These are phyloP conservation scores for Cepaea nemoralis DNA, from an alignment of 1,140 invertebrate genomes.

Conservation along the genomic window DNA sequence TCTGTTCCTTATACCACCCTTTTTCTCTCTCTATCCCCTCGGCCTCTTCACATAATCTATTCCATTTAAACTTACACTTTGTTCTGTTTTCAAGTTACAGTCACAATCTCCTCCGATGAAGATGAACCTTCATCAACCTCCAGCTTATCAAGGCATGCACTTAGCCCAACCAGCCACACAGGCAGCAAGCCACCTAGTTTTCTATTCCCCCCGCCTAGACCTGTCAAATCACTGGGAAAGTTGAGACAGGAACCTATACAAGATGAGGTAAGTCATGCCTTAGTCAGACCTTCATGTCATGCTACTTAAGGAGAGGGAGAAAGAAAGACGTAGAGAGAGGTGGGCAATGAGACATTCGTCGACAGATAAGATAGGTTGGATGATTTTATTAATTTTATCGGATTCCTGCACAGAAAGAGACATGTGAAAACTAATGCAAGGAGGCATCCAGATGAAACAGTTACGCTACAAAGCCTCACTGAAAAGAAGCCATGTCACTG, in stretches of 20 bases:
- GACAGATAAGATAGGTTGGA: no score
- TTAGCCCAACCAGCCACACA: not conserved
- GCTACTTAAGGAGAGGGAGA: no score
- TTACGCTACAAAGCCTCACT: no score
- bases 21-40: not conserved
- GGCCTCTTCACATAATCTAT: no score
- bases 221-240: conserved; percentile 33
- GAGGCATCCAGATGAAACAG: no score
- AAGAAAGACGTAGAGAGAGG: no score
- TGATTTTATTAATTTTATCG: no score
- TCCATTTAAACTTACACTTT: not conserved
- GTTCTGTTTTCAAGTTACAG: conserved; percentile 49
- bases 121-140: conserved; percentile 47
- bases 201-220: conserved; percentile 13
- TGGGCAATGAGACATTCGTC: no score
- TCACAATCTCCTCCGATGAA: conserved; percentile 61
- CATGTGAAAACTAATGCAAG: no score
- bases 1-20: not conserved
- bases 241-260: conserved; percentile 49
- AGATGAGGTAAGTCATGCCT: conserved; percentile 55
- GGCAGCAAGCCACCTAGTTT: conserved; percentile 43
- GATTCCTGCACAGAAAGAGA: no score
- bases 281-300: no score
- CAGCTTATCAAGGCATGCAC: not conserved
- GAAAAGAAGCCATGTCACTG: no score